Percentiles rank a stretch among this genome's conserved stretches.
Conservation (phyloP, 2,888 invertebrate genomes). For the Pimpla rufipes region DNA sequence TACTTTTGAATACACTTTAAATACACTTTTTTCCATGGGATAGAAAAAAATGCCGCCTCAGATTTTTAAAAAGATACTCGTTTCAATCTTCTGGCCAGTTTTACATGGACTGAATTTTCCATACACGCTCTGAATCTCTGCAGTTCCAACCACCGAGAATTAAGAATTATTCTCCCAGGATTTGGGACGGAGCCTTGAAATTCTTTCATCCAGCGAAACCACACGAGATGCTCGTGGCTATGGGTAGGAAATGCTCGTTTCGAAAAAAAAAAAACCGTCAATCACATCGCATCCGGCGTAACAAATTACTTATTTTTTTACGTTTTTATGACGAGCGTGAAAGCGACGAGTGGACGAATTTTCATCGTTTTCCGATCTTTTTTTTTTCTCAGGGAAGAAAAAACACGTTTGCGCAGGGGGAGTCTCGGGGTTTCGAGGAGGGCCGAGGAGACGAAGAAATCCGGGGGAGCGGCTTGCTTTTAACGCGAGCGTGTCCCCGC, state of each 20-base stretch:
- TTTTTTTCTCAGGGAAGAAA: slow-evolving; percentile 9
- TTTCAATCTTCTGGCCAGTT: too few species aligned
- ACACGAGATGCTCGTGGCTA: neutral
- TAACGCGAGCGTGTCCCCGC: slow-evolving; percentile 54
- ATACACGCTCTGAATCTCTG: too few species aligned
- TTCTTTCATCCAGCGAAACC: neutral
- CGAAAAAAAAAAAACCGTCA: slow-evolving; percentile 30
- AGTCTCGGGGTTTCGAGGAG: slow-evolving; percentile 13
- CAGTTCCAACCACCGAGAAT: too few species aligned
- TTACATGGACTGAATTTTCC: too few species aligned
- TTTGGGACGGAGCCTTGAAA: slow-evolving; percentile 31
- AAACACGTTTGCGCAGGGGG: neutral
- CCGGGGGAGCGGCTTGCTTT: slow-evolving; percentile 56
- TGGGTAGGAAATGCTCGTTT: neutral
- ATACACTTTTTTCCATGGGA: too few species aligned
- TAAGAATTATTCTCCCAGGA: neutral
- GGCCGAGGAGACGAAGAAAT: slow-evolving; percentile 20
- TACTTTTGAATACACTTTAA: too few species aligned
- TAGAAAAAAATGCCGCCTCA: too few species aligned
- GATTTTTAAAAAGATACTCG: too few species aligned
- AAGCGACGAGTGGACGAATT: slow-evolving; percentile 44
- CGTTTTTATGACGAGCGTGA: slow-evolving; percentile 38
- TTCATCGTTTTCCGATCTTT: slow-evolving; percentile 19
- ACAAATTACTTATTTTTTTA: slow-evolving; percentile 21
- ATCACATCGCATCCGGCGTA: slow-evolving; percentile 37